These are phyloP conservation scores for Catagonus wagneri DNA, from an alignment of 2,113 vertebrate genomes.

Conservation along the genomic window DNA sequence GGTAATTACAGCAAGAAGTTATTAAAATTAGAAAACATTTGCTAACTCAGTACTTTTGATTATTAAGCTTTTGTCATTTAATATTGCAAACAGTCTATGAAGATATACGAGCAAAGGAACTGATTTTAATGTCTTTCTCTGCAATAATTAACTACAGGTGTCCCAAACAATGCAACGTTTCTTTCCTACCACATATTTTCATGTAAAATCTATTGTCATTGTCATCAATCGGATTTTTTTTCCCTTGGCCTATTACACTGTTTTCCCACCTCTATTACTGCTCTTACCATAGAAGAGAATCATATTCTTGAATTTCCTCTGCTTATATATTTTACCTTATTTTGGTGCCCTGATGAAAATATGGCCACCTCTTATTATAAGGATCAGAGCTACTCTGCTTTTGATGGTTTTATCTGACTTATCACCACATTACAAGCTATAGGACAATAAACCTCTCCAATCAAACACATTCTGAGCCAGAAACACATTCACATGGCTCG, in stretches of 20 bases:
- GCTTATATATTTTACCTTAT: conserved; percentile 70
- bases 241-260: conserved; percentile 64
- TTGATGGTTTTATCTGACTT: conserved; percentile 72
- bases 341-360: conserved; percentile 67
- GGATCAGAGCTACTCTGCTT: conserved; percentile 64
- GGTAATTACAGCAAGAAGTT: conserved; percentile 93
- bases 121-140: conserved; percentile 89
- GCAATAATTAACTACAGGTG: conserved; percentile 91
- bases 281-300: conserved; percentile 63
- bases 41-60: conserved; percentile 93
- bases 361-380: conserved; percentile 64
- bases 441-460: conserved; percentile 76
- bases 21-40: conserved; percentile 94
- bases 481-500: conserved; percentile 65
- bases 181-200: conserved; percentile 83
- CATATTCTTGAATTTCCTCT: conserved; percentile 54
- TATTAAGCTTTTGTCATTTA: conserved; percentile 91
- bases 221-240: conserved; percentile 80
- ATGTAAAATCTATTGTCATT: conserved; percentile 85
- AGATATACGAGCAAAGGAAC: conserved; percentile 88
- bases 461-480: conserved; percentile 71
- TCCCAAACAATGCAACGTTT: conserved; percentile 84
- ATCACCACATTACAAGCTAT: conserved; percentile 70
- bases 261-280: conserved; percentile 61
- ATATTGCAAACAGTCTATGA: conserved; percentile 89